phyloP scores from a whole-genome alignment of 2,797 vertebrate species.

The Pipistrellus kuhlii region DNA sequence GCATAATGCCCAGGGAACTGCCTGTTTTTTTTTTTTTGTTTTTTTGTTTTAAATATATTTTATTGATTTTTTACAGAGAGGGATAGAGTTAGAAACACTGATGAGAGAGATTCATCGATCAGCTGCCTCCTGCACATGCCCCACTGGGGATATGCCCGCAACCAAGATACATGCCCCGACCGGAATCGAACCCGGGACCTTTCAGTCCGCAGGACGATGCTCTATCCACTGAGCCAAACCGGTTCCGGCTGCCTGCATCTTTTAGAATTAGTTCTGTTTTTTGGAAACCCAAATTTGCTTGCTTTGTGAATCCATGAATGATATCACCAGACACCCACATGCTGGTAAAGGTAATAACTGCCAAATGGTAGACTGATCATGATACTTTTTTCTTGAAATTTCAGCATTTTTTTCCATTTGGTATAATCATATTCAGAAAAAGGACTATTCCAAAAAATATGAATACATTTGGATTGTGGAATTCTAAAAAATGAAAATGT shows the following conservation, averaged over 20 bases:
- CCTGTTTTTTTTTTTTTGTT: too few species aligned
- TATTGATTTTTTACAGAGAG: too few species aligned
- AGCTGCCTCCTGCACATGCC: too few species aligned
- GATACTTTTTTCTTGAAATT: not conserved
- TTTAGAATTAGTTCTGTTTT: not conserved
- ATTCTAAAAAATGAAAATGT: slow-evolving; percentile 11
- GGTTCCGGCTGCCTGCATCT: not conserved
- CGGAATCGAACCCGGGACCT: too few species aligned
- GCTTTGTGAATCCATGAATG: not conserved
- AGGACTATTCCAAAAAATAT: not conserved
- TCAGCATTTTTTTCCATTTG: not conserved
- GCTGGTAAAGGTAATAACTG: not conserved
- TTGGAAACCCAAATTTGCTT: not conserved
- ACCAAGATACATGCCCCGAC: too few species aligned
- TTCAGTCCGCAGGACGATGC: too few species aligned
- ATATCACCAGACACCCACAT: not conserved
- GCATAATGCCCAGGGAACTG: not conserved
- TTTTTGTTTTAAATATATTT: too few species aligned
- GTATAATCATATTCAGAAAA: not conserved
- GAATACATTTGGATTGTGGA: not conserved
- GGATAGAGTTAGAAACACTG: too few species aligned
- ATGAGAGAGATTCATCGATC: too few species aligned
- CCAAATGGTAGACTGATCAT: not conserved
- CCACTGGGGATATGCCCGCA: too few species aligned
- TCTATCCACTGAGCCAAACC: too few species aligned